Conservation (phyloP, 2,888 invertebrate genomes). For the Lycaena phlaeas region DNA sequence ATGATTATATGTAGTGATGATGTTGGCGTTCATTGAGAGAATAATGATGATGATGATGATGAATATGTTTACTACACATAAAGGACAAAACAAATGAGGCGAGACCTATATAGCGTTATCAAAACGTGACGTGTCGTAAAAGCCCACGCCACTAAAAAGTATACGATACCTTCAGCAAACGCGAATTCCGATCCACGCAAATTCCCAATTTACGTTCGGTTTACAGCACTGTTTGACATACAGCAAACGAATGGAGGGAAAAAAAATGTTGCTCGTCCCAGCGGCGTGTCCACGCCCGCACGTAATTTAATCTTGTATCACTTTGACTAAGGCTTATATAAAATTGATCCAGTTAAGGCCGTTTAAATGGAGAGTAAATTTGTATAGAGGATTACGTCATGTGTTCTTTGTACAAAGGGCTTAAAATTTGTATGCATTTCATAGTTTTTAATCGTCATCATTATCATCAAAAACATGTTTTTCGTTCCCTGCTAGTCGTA, state of each 20-base stretch:
- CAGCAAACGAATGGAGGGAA: conserved; percentile 44
- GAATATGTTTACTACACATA: background rate
- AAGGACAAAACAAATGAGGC: background rate
- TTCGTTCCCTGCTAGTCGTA: too few relatives aligned
- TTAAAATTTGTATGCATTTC: too few relatives aligned
- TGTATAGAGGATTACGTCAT: background rate
- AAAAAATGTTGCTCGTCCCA: conserved; percentile 32
- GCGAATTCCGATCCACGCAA: conserved; percentile 38
- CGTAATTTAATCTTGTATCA: conserved; percentile 58
- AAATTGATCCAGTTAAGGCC: conserved; percentile 19
- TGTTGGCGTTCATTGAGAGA: too few relatives aligned
- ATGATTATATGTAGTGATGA: too few relatives aligned
- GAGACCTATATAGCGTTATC: conserved; percentile 6
- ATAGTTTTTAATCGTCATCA: too few relatives aligned
- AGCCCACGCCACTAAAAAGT: conserved; percentile 14
- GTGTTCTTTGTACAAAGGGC: too few relatives aligned
- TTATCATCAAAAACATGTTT: too few relatives aligned
- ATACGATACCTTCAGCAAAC: conserved; percentile 23
- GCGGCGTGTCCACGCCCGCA: conserved; percentile 33
- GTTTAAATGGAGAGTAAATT: conserved; percentile 9
- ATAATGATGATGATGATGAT: too few relatives aligned
- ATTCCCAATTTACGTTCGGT: conserved; percentile 50
- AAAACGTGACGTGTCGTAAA: conserved; percentile 14
- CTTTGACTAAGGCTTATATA: conserved; percentile 47
- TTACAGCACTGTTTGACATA: conserved; percentile 59